Percentiles rank a stretch among this genome's conserved stretches.
phyloP scores from a whole-genome alignment of 2,888 invertebrate genomes.

The Dendrolimus pini region DNA sequence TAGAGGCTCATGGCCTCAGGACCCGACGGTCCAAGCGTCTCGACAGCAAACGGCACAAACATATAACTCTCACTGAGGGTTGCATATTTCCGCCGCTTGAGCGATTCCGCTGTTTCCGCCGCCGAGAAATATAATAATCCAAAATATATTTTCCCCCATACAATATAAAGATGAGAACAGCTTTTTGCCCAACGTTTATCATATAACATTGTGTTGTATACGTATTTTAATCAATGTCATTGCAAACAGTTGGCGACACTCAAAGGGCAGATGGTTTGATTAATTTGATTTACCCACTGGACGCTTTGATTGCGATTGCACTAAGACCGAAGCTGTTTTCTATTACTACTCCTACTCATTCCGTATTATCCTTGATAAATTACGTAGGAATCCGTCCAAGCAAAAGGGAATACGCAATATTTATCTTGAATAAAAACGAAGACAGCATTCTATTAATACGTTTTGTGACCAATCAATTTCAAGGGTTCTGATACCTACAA shows the following conservation, averaged over 20 bases:
- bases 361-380: neutral
- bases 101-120: no score
- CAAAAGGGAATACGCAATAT: neutral
- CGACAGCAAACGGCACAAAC: no score
- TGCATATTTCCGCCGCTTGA: no score
- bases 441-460: no score
- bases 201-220: conserved; percentile 1
- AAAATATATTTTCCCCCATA: no score
- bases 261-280: conserved; percentile 58
- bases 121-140: no score
- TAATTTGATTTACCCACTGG: conserved; percentile 61
- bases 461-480: no score
- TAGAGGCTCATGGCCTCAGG: no score
- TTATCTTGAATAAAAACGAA: neutral
- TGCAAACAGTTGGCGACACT: conserved; percentile 43
- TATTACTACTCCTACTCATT: conserved; percentile 12
- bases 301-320: conserved; percentile 57
- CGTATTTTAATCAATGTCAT: conserved; percentile 49
- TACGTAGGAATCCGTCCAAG: neutral
- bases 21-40: no score
- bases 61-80: no score
- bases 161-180: neutral
- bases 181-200: neutral
- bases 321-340: conserved; percentile 41
- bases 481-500: no score